Evolutionary conservation across 2,113 vertebrate genomes (phyloP).

Genomic region (Tachysurus fulvidraco): DNA sequence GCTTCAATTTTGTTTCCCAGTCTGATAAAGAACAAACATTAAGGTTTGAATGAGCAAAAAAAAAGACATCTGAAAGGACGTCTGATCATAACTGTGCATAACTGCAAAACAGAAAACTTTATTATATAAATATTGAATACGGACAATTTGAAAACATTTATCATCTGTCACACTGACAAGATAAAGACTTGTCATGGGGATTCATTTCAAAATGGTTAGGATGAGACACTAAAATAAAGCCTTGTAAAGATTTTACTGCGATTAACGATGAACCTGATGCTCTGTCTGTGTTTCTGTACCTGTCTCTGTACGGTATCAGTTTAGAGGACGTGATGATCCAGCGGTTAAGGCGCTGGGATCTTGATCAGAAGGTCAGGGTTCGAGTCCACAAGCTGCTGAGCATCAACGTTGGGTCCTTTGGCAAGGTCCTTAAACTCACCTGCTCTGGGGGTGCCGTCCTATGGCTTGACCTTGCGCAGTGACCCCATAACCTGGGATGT

Average conservation of each 20-base stretch:
- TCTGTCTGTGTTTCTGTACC: neutral
- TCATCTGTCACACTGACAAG: neutral
- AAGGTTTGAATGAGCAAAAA: neutral
- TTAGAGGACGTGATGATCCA: no score
- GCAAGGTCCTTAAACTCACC: no score
- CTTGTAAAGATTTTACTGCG: neutral
- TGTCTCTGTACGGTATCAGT: neutral
- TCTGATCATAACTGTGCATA: neutral
- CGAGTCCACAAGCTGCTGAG: no score
- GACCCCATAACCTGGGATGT: no score
- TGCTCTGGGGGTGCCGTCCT: no score
- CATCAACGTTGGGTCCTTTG: no score
- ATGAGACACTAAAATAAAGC: neutral
- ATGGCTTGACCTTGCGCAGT: no score
- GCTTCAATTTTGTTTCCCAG: neutral
- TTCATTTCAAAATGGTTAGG: neutral
- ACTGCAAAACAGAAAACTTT: neutral
- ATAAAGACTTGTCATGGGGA: neutral
- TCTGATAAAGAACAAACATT: neutral
- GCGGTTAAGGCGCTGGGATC: no score
- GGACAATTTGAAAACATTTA: neutral
- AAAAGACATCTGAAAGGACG: neutral
- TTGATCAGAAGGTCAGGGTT: no score
- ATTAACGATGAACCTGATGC: neutral
- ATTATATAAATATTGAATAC: neutral